Evolutionary conservation across 2,797 vertebrate species (phyloP), one percentile per base, ranked within the genome.

Genomic region (Buphagus erythrorhynchus): DNA sequence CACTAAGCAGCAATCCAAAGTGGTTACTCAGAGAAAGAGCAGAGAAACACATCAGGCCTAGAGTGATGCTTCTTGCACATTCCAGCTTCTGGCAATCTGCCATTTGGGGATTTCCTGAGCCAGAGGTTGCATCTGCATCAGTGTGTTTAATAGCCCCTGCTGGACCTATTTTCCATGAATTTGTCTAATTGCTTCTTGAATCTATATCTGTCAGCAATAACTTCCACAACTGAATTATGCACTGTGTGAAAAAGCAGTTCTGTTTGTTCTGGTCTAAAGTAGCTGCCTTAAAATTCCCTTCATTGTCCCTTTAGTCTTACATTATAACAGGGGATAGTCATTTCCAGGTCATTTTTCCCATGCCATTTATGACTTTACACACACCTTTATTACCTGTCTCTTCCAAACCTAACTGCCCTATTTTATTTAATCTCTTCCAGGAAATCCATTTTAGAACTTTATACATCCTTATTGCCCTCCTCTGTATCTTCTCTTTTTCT

Each of bases 131-230:
- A 90, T 96, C 87, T 95, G 91, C 87, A 93, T 57, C 81, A 80
- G 81, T 0, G 0, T 95, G 65, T 83, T 95, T 97, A 96, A 97
- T 25, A 86, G 87, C 65, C 54, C 94, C 95, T 95, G 78, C 75
- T 77, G 89, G 95, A 93, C 81, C 85, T 91, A 80, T 93, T 95
- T 94, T 89, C 91, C 91, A 72, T 51, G 84, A 95, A 94, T 94
- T 97, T 97, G 89, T 94, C 81, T 97, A 95, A 97, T 93, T 97
- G 93, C 87, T 88, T 90, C 96, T 95, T 83, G 91, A 94, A 95
- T 91, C 91, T 74, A 29, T 91, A 95, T 80, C 94, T 95, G 90
- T 91, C 93, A 93, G 93, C 94, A 90, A 10, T 61, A 91, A 88
- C 76, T 86, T 95, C 93, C 79, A 83, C 90, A 93, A 72, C 42